Evolutionary conservation across 2,113 vertebrate genomes (phyloP).

Genomic region (Phyllostomus discolor): DNA sequence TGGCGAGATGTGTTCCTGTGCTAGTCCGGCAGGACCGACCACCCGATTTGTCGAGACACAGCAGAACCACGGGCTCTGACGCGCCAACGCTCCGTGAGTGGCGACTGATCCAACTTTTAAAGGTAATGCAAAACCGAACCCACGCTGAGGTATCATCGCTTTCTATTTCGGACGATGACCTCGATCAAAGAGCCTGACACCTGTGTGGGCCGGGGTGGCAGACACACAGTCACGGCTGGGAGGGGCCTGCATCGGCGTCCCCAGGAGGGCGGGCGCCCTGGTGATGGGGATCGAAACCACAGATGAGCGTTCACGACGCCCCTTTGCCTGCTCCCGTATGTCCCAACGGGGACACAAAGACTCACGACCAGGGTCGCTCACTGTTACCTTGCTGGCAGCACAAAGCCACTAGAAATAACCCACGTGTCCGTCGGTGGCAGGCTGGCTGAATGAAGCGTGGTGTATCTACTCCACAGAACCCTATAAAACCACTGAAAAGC

Average conservation of each 20-base stretch:
- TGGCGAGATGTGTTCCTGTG: neutral
- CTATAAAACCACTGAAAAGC: neutral
- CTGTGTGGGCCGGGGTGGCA: neutral
- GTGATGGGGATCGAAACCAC: neutral
- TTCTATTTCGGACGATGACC: neutral
- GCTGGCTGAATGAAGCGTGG: neutral
- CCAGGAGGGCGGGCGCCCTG: neutral
- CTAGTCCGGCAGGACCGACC: neutral
- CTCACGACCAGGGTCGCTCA: neutral
- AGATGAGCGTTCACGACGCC: neutral
- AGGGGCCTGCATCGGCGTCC: neutral
- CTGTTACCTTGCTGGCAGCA: fast-evolving
- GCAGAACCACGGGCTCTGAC: neutral
- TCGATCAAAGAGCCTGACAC: neutral
- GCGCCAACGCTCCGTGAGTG: neutral
- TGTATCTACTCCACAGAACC: neutral
- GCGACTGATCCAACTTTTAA: neutral
- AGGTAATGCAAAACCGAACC: neutral
- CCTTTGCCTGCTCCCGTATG: neutral
- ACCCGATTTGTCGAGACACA: neutral
- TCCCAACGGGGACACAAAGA: neutral
- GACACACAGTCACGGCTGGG: too few species aligned
- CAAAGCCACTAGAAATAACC: neutral
- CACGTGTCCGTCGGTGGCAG: neutral
- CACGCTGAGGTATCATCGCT: neutral